Conservation (phyloP, 2,888 invertebrate species). For the Drosophila engyochracea region DNA sequence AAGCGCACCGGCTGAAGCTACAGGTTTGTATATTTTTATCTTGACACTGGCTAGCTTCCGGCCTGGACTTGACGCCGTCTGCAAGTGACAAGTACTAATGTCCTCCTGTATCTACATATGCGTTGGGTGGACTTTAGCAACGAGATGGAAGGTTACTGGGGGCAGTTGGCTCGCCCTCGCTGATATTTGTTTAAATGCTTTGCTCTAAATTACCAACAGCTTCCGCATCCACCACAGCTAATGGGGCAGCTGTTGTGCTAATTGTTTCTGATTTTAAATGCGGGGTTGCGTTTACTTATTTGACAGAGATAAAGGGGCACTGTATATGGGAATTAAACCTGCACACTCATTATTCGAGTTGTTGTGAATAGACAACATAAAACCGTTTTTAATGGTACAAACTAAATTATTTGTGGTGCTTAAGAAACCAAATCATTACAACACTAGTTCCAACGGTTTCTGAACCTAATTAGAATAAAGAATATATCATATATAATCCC, state of each 20-base stretch:
- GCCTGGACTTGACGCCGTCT: slow-evolving; percentile 57
- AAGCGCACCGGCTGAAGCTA: slow-evolving; percentile 92
- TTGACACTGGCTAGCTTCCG: slow-evolving; percentile 4
- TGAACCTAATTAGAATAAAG: background rate
- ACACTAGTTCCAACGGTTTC: background rate
- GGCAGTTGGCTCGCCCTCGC: slow-evolving; percentile 22
- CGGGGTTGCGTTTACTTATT: slow-evolving; percentile 38
- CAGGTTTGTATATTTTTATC: slow-evolving; percentile 87
- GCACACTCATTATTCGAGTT: background rate
- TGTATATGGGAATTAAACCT: background rate
- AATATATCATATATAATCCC: background rate
- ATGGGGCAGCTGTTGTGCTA: slow-evolving; percentile 77
- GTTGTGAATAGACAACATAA: background rate
- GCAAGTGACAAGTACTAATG: slow-evolving; percentile 82
- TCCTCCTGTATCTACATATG: slow-evolving; percentile 56
- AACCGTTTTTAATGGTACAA: background rate
- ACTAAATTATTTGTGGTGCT: background rate
- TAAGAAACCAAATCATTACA: background rate
- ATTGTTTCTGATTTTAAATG: slow-evolving; percentile 79
- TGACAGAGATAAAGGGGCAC: slow-evolving; percentile 15
- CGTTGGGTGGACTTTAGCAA: background rate
- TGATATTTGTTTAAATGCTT: slow-evolving; percentile 79
- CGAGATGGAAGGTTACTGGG: slow-evolving; percentile 26
- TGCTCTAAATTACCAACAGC: slow-evolving; percentile 73
- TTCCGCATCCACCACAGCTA: slow-evolving; percentile 47